A percentile compares a stretch with the other conserved stretches of the same genome.
These are phyloP conservation scores for Auanema freiburgensis DNA, from an alignment of 2,888 invertebrate species.

Conservation along the genomic window DNA sequence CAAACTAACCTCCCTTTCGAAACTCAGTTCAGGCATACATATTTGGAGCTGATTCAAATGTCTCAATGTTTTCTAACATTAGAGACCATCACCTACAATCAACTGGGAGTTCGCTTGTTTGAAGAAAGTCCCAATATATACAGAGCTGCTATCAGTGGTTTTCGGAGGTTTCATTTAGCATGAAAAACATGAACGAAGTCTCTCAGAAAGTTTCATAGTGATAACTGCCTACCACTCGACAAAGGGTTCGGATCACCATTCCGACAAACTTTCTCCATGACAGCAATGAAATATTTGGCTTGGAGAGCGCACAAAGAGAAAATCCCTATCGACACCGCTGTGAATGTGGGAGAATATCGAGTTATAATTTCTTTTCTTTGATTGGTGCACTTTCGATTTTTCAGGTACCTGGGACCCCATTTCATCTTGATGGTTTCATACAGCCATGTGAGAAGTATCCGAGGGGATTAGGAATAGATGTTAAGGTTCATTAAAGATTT, in stretches of 20 bases:
- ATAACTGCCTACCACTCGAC: slow-evolving; percentile 9
- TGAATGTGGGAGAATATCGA: slow-evolving; percentile 20
- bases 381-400: not conserved
- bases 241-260: slow-evolving; percentile 7
- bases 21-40: slow-evolving; percentile 10
- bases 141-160: slow-evolving; percentile 9
- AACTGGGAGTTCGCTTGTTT: slow-evolving; percentile 7
- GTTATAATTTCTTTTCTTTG: not conserved
- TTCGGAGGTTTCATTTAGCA: slow-evolving; percentile 3
- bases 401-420: slow-evolving; percentile 13
- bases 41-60: slow-evolving; percentile 7
- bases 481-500: not conserved
- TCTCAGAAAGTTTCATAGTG: slow-evolving; percentile 11
- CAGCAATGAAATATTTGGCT: slow-evolving; percentile 18
- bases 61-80: not conserved
- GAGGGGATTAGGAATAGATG: slow-evolving; percentile 21
- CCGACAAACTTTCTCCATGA: slow-evolving; percentile 4
- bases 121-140: slow-evolving; percentile 10
- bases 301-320: slow-evolving; percentile 13
- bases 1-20: not conserved
- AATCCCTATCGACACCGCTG: slow-evolving; percentile 14
- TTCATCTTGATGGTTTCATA: slow-evolving; percentile 23
- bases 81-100: slow-evolving; percentile 4
- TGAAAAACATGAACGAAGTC: too few relatives aligned
- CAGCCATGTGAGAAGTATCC: slow-evolving; percentile 23